These are phyloP conservation scores for Columba guinea DNA, from an alignment of 2,797 vertebrate genomes.

Conservation along the genomic window DNA sequence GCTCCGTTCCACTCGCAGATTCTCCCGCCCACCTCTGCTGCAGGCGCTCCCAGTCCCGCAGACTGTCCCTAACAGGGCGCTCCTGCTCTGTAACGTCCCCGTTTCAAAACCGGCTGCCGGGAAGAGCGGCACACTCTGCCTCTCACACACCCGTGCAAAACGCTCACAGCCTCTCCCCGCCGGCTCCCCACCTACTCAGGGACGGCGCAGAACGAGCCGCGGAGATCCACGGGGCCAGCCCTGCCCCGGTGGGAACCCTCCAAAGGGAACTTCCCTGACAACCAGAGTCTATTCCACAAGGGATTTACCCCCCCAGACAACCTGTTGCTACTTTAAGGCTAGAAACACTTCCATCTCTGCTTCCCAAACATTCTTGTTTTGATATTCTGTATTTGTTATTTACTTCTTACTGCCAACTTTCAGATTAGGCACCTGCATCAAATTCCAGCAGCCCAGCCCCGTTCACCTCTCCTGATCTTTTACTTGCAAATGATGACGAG, in stretches of 20 bases:
- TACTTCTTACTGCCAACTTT: not conserved
- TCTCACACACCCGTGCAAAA: not conserved
- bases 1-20: not conserved
- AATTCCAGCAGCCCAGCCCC: not conserved
- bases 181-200: not conserved
- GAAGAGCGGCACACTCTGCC: not conserved
- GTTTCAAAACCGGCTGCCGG: accelerated
- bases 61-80: not conserved
- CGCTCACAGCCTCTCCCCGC: not conserved
- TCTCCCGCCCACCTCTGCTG: not conserved
- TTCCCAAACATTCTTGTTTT: not conserved
- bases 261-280: not conserved
- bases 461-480: not conserved
- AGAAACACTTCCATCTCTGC: not conserved
- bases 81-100: not conserved
- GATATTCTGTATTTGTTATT: not conserved
- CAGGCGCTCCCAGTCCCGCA: not conserved
- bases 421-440: not conserved
- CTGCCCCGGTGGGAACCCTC: not conserved
- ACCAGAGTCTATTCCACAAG: not conserved
- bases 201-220: slow-evolving; percentile 29
- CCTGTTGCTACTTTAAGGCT: not conserved
- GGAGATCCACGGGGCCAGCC: not conserved
- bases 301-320: not conserved
- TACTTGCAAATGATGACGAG: not conserved